Percentiles rank a stretch among this genome's conserved stretches.
Conservation (phyloP, 2,888 invertebrate genomes). For the Holacanthella duospinosa region DNA sequence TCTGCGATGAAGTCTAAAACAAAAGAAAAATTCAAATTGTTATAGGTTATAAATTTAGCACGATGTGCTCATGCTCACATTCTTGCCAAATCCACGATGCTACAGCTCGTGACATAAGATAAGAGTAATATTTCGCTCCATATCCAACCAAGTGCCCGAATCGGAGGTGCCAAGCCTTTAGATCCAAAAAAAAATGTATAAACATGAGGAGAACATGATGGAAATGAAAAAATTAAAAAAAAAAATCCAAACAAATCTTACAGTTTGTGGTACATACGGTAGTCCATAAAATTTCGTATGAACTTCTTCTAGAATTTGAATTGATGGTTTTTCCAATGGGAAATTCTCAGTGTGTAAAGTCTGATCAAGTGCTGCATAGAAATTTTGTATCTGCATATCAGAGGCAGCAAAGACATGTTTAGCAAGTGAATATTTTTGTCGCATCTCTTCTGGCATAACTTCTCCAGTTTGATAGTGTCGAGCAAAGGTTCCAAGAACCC, state of each 20-base stretch:
- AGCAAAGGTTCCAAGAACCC: slow-evolving; percentile 74
- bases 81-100: slow-evolving; percentile 88
- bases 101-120: slow-evolving; percentile 84
- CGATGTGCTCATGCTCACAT: slow-evolving; percentile 38
- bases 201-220: neutral
- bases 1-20: slow-evolving; percentile 56
- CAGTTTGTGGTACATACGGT: slow-evolving; percentile 76
- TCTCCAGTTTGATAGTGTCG: slow-evolving; percentile 82
- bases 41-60: neutral
- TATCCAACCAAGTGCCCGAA: slow-evolving; percentile 96
- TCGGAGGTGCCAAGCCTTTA: slow-evolving; percentile 81
- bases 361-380: slow-evolving; percentile 86
- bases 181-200: neutral
- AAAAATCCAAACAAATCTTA: no score
- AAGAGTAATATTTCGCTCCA: slow-evolving; percentile 97
- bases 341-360: slow-evolving; percentile 60
- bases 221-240: neutral
- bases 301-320: slow-evolving; percentile 60
- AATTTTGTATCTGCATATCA: slow-evolving; percentile 79
- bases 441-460: slow-evolving; percentile 65
- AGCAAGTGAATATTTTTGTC: slow-evolving; percentile 68
- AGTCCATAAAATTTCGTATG: slow-evolving; percentile 76
- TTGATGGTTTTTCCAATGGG: slow-evolving; percentile 50
- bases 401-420: slow-evolving; percentile 80
- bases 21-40: neutral